Conservation (phyloP, 2,113 vertebrate species). For the Sinocyclocheilus maitianheensis region DNA sequence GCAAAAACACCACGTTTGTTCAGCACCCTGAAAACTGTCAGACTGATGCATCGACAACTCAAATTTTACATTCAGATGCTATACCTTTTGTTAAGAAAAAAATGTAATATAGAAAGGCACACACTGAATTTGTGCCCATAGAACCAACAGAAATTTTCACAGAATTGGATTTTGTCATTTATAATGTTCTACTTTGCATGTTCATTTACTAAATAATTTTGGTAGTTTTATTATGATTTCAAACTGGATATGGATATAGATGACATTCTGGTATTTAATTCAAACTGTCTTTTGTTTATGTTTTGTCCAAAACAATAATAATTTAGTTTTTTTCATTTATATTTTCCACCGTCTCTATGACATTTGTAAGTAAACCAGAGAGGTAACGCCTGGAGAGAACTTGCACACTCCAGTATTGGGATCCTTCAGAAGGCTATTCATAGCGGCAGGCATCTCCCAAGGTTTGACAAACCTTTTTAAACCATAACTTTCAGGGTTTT, state of each 20-base stretch:
- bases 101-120: no score
- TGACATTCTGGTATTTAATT: no score
- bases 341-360: background rate
- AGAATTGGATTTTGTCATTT: no score
- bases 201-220: no score
- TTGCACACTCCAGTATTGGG: background rate
- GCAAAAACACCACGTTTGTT: no score
- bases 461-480: background rate
- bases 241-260: no score
- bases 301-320: background rate
- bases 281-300: no score
- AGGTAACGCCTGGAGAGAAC: background rate
- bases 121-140: no score
- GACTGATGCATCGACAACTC: background rate
- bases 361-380: background rate
- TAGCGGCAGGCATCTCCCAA: background rate
- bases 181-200: no score
- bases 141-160: no score
- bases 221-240: no score
- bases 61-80: background rate
- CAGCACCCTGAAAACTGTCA: background rate
- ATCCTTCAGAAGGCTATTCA: background rate
- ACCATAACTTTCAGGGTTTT: background rate
- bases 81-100: background rate
- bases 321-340: background rate